Evolutionary conservation across 2,113 vertebrate genomes (phyloP).

Genomic region (Ardeotis arabs): DNA sequence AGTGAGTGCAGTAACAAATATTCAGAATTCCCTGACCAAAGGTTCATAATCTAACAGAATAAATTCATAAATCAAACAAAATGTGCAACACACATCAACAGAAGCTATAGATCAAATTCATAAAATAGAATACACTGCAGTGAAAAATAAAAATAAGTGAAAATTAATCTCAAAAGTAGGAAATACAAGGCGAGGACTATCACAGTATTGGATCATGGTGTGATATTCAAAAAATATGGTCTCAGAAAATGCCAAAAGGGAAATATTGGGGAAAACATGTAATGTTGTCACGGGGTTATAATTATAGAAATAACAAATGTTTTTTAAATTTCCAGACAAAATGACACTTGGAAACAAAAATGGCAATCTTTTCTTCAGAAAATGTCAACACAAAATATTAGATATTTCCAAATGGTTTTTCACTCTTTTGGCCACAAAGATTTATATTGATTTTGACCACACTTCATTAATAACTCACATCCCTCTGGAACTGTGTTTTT

Average conservation of each 20-base stretch:
- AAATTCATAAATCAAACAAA: background rate
- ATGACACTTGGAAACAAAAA: background rate
- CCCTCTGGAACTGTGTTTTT: background rate
- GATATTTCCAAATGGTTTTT: conserved; percentile 10
- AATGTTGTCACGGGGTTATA: background rate
- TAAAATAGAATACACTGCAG: background rate
- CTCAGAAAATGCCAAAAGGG: background rate
- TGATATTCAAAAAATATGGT: background rate
- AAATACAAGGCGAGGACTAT: background rate
- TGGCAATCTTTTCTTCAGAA: background rate
- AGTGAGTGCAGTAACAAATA: background rate
- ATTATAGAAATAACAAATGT: background rate
- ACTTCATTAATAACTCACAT: background rate
- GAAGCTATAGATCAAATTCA: background rate
- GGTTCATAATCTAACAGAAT: background rate
- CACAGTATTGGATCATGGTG: background rate
- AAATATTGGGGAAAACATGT: background rate
- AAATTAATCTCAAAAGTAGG: background rate
- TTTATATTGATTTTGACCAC: background rate
- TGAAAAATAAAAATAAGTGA: background rate
- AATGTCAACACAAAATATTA: background rate
- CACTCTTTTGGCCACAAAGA: background rate
- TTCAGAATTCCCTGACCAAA: background rate
- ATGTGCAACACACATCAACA: background rate
- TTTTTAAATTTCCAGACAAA: background rate